Evolutionary conservation across 2,888 invertebrate species (phyloP).

Genomic region (Creontiades dilutus): DNA sequence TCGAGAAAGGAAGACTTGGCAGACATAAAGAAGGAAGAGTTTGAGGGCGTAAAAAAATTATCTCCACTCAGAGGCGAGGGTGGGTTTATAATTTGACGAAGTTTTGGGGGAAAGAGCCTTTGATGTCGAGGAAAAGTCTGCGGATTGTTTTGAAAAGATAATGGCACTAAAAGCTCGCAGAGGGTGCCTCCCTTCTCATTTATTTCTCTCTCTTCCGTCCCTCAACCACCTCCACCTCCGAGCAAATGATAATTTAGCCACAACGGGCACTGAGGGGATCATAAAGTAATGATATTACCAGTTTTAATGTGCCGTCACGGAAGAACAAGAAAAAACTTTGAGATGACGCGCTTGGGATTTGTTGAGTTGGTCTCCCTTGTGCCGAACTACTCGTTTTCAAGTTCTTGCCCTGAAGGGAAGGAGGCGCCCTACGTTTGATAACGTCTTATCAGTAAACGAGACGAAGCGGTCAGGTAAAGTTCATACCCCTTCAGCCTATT

Average conservation of each 20-base stretch:
- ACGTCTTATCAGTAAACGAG: too few relatives aligned
- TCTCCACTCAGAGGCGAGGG: conserved; percentile 30
- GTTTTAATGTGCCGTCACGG: conserved; percentile 38
- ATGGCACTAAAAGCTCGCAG: conserved; percentile 36
- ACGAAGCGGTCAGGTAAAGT: not conserved
- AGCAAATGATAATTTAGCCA: conserved; percentile 43
- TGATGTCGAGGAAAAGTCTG: conserved; percentile 32
- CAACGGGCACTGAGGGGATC: conserved; percentile 50
- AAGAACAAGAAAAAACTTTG: not conserved
- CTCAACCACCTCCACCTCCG: not conserved
- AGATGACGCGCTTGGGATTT: conserved; percentile 34
- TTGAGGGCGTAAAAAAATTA: conserved; percentile 7
- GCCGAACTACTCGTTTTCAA: not conserved
- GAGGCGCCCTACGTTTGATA: not conserved
- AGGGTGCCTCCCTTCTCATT: conserved; percentile 17
- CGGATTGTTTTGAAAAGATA: conserved; percentile 39
- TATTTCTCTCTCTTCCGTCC: not conserved
- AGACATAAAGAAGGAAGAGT: not conserved
- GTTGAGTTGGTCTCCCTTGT: not conserved
- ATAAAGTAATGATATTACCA: conserved; percentile 54
- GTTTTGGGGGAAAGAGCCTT: conserved; percentile 5
- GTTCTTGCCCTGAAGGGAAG: conserved; percentile 9
- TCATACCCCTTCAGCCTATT: not conserved
- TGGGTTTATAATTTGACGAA: conserved; percentile 13
- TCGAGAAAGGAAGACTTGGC: not conserved